Base-by-base conservation (phyloP, 2,888 invertebrate genomes). In the Dynastes hyllus region DNA sequence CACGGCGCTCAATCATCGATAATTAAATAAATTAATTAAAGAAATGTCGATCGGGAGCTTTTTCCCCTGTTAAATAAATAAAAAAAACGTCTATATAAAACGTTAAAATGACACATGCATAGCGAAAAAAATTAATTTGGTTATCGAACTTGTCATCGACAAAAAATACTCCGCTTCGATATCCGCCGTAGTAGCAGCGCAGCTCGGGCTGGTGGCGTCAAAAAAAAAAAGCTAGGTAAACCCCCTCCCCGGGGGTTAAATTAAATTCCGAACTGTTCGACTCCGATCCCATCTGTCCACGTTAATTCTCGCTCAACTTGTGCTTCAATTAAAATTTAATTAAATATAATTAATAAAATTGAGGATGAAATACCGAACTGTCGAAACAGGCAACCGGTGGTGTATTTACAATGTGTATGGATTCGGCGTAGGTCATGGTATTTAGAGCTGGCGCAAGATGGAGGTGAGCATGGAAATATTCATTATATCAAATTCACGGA, bases 301-400 rank as follows among this genome's bases (percentile, higher is more conserved):
- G 73, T 73, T 73, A 73, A 73, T 73, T 73, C 73, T 58, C 58
- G 73, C 65, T 51, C 70, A 70, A 61, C 79, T 73, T 78, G 77
- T 69, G 65, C 77, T 67, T 75, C 77, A 78, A 79, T 79, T 79
- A 79, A 79, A 79, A 78, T 77, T 79, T 79, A 79, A 79, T 79
- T 79, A 79, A 79, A 79, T 70, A 79, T 79, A 77, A 79, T 79
- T 77, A 79, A 79, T 71, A 78, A 78, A 78, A 78, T 78, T 70
- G 70, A 78, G 71, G 71, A 78, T 71, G 65, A 65, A 78, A 78
- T 70, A 71, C 71, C 71, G 73, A 58, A 40, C 37, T 29, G 69
- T 27, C 51, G 29, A 29, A 63, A 32, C 63, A 63, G 27, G 27
- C 55, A 22, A 2, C 27, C 2, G 55, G 55, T 58, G 55, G 22